These are phyloP conservation scores for Hypomecis punctinalis DNA, from an alignment of 2,888 invertebrate species.

Conservation along the genomic window DNA sequence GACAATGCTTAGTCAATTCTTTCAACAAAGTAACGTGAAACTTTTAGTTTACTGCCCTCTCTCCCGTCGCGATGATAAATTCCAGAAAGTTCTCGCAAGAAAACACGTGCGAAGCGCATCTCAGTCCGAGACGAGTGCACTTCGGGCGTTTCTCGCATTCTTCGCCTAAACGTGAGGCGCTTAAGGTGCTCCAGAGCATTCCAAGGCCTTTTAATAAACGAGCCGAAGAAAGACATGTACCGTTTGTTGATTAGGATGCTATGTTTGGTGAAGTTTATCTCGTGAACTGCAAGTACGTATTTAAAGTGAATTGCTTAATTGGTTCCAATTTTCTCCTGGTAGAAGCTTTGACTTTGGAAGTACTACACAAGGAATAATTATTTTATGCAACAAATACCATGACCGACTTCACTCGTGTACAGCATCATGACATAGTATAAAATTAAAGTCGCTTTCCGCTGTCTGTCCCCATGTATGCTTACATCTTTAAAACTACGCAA, in stretches of 20 bases:
- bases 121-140: slow-evolving; percentile 38
- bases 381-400: too few relatives aligned
- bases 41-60: not conserved
- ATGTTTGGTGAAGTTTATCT: not conserved
- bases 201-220: slow-evolving; percentile 28
- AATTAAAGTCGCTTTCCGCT: too few relatives aligned
- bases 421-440: too few relatives aligned
- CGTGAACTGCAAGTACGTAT: too few relatives aligned
- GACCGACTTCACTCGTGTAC: too few relatives aligned
- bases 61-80: slow-evolving; percentile 14
- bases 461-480: too few relatives aligned
- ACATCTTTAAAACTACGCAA: too few relatives aligned
- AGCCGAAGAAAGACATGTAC: slow-evolving; percentile 21
- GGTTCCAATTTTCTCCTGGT: too few relatives aligned
- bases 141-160: slow-evolving; percentile 50
- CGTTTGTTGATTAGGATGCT: slow-evolving; percentile 6
- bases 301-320: too few relatives aligned
- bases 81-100: slow-evolving; percentile 34
- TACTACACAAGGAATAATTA: too few relatives aligned
- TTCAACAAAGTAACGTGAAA: not conserved
- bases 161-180: slow-evolving; percentile 45
- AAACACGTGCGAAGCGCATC: slow-evolving; percentile 42
- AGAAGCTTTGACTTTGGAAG: too few relatives aligned
- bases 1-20: too few relatives aligned
- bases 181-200: slow-evolving; percentile 29